These are phyloP conservation scores for Lordiphosa stackelbergi DNA, from an alignment of 1,140 invertebrate species.

Conservation along the genomic window DNA sequence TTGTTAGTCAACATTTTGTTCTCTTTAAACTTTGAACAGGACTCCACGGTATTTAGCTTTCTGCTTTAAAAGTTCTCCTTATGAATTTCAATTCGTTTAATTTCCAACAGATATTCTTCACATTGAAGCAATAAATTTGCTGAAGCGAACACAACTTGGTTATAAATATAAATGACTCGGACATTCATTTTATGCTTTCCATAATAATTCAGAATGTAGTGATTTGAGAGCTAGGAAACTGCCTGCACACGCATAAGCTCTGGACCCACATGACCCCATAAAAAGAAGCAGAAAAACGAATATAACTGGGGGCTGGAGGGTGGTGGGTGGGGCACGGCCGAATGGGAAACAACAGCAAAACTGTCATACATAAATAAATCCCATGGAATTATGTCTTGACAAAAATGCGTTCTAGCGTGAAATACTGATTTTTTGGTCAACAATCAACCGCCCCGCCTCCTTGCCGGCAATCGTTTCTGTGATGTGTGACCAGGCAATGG, in stretches of 20 bases:
- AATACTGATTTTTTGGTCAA: slow-evolving; percentile 69
- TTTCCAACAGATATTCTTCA: slow-evolving; percentile 30
- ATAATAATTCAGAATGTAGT: slow-evolving; percentile 73
- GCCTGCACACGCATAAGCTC: slow-evolving; percentile 64
- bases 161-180: slow-evolving; percentile 71
- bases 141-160: slow-evolving; percentile 63
- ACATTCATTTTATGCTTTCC: slow-evolving; percentile 72
- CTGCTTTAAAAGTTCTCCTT: slow-evolving; percentile 15
- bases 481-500: slow-evolving; percentile 52
- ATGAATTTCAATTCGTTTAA: slow-evolving; percentile 49
- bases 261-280: slow-evolving; percentile 40
- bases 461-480: slow-evolving; percentile 11
- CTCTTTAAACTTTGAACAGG: too few species aligned
- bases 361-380: slow-evolving; percentile 73
- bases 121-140: slow-evolving; percentile 57
- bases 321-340: slow-evolving; percentile 7
- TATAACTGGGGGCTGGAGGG: too few species aligned
- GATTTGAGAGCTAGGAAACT: slow-evolving; percentile 60
- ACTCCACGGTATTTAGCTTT: not conserved
- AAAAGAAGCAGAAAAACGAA: slow-evolving; percentile 51
- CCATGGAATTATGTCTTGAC: slow-evolving; percentile 72
- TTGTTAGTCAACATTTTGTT: too few species aligned
- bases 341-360: slow-evolving; percentile 38
- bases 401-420: slow-evolving; percentile 73
- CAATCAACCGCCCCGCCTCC: slow-evolving; percentile 7